Conservation (phyloP, 2,888 invertebrate species). For the Cynaeus angustus region DNA sequence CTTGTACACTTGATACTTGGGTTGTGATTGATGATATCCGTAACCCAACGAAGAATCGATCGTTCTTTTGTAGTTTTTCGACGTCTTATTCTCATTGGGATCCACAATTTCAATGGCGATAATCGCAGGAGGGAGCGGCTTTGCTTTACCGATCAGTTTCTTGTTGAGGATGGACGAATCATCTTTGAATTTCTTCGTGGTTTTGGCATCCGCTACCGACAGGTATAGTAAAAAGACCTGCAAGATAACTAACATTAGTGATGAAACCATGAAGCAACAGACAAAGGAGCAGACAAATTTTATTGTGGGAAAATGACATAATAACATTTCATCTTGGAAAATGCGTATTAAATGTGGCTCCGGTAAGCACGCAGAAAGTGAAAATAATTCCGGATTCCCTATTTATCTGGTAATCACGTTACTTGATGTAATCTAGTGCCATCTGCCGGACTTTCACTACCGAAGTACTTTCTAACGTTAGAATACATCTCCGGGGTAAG, state of each 20-base stretch:
- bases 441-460: slow-evolving; percentile 51
- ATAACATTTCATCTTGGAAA: not conserved
- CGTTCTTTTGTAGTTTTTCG: slow-evolving; percentile 78
- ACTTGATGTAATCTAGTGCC: slow-evolving; percentile 47
- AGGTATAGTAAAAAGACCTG: slow-evolving; percentile 8
- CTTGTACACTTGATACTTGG: slow-evolving; percentile 80
- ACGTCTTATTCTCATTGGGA: slow-evolving; percentile 70
- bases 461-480: slow-evolving; percentile 40
- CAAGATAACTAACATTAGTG: slow-evolving; percentile 10
- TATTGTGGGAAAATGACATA: slow-evolving; percentile 23
- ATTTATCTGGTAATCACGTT: slow-evolving; percentile 47
- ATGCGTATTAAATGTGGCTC: not conserved
- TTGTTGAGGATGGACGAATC: slow-evolving; percentile 39
- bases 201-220: slow-evolving; percentile 14
- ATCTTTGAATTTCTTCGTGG: slow-evolving; percentile 44
- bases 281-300: slow-evolving; percentile 3
- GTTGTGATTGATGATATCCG: slow-evolving; percentile 75
- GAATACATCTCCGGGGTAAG: not conserved
- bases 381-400: slow-evolving; percentile 50
- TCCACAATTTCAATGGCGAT: slow-evolving; percentile 79
- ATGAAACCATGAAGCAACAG: slow-evolving; percentile 1
- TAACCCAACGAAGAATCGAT: slow-evolving; percentile 84
- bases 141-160: slow-evolving; percentile 44
- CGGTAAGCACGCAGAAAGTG: slow-evolving; percentile 42
- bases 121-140: slow-evolving; percentile 72